phyloP scores from a whole-genome alignment of 2,113 vertebrate genomes.

The Lates calcarifer region DNA sequence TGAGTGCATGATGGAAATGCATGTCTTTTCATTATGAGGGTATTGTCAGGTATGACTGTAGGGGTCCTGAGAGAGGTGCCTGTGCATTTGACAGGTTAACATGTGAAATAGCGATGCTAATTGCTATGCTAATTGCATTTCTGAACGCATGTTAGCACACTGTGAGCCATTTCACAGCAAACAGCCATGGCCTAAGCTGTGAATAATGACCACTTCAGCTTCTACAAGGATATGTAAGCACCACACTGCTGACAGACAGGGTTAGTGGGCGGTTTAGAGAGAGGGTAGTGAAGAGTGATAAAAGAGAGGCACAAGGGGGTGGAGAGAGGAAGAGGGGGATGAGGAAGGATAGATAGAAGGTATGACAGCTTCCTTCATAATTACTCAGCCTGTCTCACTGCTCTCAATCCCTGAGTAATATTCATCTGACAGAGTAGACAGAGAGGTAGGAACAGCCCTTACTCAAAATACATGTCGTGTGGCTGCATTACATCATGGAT shows the following conservation, averaged over 20 bases:
- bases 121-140: constrained; percentile 68
- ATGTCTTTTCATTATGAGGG: constrained; percentile 31
- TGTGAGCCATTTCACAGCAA: constrained; percentile 74
- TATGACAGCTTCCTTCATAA: constrained; percentile 64
- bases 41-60: constrained; percentile 39
- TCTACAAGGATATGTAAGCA: constrained; percentile 68
- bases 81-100: constrained; percentile 57
- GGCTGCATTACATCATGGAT: constrained; percentile 46
- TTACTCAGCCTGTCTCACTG: constrained; percentile 58
- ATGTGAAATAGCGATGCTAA: constrained; percentile 65
- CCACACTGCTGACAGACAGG: constrained; percentile 60
- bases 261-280: constrained; percentile 62
- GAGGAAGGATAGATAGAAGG: constrained; percentile 36
- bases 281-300: constrained; percentile 38
- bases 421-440: constrained; percentile 47
- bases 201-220: constrained; percentile 81
- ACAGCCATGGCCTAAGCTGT: constrained; percentile 64
- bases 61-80: constrained; percentile 56
- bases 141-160: constrained; percentile 57
- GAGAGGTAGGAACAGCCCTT: constrained; percentile 22
- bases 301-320: constrained; percentile 15
- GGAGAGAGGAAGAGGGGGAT: constrained; percentile 35
- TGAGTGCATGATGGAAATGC: constrained; percentile 18
- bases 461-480: constrained; percentile 47
- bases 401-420: constrained; percentile 40